phyloP scores from a whole-genome alignment of 1,140 invertebrate species.

The Subanguina moxae region DNA sequence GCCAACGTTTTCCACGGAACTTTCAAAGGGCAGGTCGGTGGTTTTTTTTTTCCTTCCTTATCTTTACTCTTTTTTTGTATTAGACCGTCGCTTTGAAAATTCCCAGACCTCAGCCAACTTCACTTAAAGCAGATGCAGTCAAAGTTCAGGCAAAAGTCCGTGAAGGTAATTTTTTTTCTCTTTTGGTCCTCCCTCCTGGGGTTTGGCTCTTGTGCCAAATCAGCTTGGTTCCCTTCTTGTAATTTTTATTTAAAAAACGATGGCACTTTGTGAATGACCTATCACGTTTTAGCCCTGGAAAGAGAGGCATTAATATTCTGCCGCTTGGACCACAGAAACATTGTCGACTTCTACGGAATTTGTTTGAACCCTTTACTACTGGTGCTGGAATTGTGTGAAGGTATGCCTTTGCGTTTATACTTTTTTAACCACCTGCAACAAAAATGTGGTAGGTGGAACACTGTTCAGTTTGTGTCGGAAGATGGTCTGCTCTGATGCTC shows the following conservation, averaged over 20 bases:
- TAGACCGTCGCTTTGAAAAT: constrained; percentile 24
- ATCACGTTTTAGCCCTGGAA: constrained; percentile 28
- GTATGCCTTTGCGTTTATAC: constrained; percentile 15
- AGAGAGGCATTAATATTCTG: constrained; percentile 25
- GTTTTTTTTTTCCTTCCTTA: background rate
- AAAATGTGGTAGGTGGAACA: constrained; percentile 19
- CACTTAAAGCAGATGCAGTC: background rate
- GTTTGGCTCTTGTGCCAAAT: no score
- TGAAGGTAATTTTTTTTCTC: background rate
- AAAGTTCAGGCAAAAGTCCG: constrained; percentile 1
- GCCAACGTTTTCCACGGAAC: constrained; percentile 22
- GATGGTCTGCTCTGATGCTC: constrained; percentile 22
- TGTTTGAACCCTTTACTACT: constrained; percentile 22
- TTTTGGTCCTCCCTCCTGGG: no score
- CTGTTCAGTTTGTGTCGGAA: constrained; percentile 22
- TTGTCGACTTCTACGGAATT: constrained; percentile 28
- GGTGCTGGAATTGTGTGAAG: constrained; percentile 28
- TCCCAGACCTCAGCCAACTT: background rate
- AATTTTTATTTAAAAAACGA: no score
- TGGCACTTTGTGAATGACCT: no score
- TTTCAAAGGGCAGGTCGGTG: constrained; percentile 14
- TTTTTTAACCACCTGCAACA: constrained; percentile 13
- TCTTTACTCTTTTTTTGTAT: background rate
- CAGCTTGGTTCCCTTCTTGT: no score
- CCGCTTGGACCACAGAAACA: constrained; percentile 25